These are phyloP conservation scores for Danaus chrysippus DNA, from an alignment of 2,888 invertebrate genomes.

Conservation along the genomic window DNA sequence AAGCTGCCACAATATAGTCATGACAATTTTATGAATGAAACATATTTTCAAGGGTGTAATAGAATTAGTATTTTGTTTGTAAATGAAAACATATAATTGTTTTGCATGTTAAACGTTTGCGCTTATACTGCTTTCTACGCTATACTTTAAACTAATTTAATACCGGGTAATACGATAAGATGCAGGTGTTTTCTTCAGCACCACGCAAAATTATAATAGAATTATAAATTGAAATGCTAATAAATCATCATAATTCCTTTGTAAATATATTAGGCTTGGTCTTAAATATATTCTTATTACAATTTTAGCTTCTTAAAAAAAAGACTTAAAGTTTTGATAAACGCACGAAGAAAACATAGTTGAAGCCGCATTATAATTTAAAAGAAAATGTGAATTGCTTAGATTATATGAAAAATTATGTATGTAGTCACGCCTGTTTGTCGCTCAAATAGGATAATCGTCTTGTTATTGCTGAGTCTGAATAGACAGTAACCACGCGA, in stretches of 20 bases:
- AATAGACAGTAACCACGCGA: constrained; percentile 75
- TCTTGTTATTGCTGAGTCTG: constrained; percentile 64
- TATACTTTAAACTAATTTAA: neutral
- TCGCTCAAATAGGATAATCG: constrained; percentile 71
- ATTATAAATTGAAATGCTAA: neutral
- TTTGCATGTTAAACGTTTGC: neutral
- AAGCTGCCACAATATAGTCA: no score
- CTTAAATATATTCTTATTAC: neutral
- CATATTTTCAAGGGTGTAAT: constrained; percentile 50
- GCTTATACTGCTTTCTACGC: neutral
- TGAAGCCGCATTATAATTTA: neutral
- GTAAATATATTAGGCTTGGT: neutral
- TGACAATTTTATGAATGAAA: constrained; percentile 48
- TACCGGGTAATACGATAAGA: neutral
- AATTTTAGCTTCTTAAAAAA: no score
- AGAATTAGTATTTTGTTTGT: neutral
- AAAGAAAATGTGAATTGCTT: constrained; percentile 18
- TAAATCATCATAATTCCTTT: neutral
- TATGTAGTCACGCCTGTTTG: constrained; percentile 62
- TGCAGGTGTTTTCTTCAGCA: neutral
- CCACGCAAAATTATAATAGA: neutral
- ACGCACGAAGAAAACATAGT: no score
- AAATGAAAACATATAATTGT: neutral
- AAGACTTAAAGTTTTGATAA: no score
- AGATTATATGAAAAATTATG: constrained; percentile 56